Conservation (phyloP, 2,888 invertebrate species). For the Leptinotarsa juncta region DNA sequence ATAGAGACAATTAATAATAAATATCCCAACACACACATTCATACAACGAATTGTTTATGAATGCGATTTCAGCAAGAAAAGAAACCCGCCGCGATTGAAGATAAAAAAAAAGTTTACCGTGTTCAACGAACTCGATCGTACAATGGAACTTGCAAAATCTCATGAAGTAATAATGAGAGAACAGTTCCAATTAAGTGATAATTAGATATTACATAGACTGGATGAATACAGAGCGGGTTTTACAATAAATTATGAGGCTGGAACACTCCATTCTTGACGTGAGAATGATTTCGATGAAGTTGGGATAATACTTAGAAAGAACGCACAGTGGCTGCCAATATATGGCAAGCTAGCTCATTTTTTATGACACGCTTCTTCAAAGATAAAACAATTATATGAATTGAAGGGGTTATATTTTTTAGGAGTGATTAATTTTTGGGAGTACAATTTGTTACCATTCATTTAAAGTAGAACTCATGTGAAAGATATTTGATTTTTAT, state of each 20-base stretch:
- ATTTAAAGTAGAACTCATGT: no score
- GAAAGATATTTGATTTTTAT: no score
- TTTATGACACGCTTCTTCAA: no score
- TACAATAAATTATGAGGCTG: not conserved
- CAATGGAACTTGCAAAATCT: conserved; percentile 31
- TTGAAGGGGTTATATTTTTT: no score
- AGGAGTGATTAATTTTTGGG: no score
- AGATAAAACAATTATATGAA: no score
- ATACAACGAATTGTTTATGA: not conserved
- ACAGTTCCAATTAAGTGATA: conserved; percentile 10
- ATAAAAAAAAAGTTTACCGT: conserved; percentile 24
- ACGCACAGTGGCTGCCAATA: no score
- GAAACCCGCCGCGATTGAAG: conserved; percentile 18
- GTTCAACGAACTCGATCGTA: conserved; percentile 22
- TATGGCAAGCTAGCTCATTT: no score
- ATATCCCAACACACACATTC: not conserved
- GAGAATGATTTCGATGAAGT: not conserved
- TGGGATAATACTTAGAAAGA: no score
- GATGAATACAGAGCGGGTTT: not conserved
- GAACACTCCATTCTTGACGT: not conserved
- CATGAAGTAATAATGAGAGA: conserved; percentile 8
- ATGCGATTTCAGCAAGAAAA: conserved; percentile 23
- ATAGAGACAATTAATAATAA: not conserved
- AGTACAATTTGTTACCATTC: no score
- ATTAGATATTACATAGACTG: not conserved